Conservation (phyloP, 2,797 vertebrate species). For the Chaunax sp. region DNA sequence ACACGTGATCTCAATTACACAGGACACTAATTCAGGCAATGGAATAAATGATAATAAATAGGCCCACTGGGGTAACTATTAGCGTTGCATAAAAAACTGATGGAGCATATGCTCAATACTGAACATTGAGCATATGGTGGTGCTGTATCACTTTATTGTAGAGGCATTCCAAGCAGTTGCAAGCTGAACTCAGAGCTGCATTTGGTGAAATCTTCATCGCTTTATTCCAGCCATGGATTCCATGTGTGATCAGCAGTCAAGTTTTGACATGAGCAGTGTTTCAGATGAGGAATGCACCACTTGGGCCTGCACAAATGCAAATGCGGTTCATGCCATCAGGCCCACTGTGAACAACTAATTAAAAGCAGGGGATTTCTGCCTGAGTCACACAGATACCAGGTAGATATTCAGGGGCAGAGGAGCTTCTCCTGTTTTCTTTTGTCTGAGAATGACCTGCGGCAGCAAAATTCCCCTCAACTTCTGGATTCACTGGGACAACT, state of each 20-base stretch:
- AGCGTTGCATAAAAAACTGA: conserved; percentile 4
- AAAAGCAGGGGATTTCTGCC: conserved; percentile 61
- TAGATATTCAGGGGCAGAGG: conserved; percentile 6
- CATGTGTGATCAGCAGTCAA: conserved; percentile 64
- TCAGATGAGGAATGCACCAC: conserved; percentile 71
- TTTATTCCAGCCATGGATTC: conserved; percentile 40
- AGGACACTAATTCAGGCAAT: conserved; percentile 30
- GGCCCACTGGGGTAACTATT: conserved; percentile 15
- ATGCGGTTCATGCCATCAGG: conserved; percentile 55
- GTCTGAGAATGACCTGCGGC: conserved; percentile 5
- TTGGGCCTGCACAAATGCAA: conserved; percentile 60
- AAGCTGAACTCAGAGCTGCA: conserved; percentile 41
- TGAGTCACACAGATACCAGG: conserved; percentile 41
- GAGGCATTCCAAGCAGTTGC: conserved; percentile 13
- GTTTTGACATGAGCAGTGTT: conserved; percentile 75
- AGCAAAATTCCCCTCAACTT: not conserved
- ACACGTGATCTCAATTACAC: conserved; percentile 27
- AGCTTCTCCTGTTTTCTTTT: conserved; percentile 11
- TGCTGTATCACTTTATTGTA: not conserved
- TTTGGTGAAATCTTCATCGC: conserved; percentile 50
- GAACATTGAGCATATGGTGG: not conserved
- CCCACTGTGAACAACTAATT: conserved; percentile 62
- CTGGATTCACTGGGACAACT: not conserved
- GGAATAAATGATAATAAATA: conserved; percentile 25
- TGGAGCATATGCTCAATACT: not conserved